Base-by-base conservation (phyloP, 2,797 vertebrate species). In the Denticeps clupeoides region DNA sequence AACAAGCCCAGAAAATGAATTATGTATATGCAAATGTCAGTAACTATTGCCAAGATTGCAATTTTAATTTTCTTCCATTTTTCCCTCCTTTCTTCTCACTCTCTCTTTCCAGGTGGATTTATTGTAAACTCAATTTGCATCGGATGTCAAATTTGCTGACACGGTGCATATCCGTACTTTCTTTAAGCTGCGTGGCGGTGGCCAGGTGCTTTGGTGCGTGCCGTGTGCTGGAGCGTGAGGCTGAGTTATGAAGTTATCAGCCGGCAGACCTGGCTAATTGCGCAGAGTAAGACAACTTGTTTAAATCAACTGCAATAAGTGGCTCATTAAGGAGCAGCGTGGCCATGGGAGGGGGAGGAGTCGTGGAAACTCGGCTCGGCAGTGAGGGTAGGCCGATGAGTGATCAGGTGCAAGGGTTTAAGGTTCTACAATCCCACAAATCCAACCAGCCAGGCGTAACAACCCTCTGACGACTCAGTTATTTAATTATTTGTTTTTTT, bases 101-200 rank as follows among this genome's bases (percentile, higher is more conserved):
- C 33, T 28, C 51, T 42, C 47, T 12, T 60, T 75, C 64, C 60
- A 63, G 45, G 58, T 47, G 69, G 59, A 82, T 75, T 77, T 82
- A 78, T 79, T 76, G 51, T 65, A 63, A 69, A 45, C 78, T 78
- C 56, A 79, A 69, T 80, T 81, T 79, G 35, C 61, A 79, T 80
- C 73, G 74, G 69, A 75, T 41, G 41, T 58, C 59, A 71, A 71
- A 73, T 82, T 69, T 77, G 74, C 85, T 80, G 74, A 83, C 68
- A 46, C 64, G 56, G 56, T 65, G 46, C 47, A 59, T 64, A 49
- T 23, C 24, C 51, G 53, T 65, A 63, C 51, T 49, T 7, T 22
- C 42, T 32, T 46, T 35, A 21, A 18, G 9, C 32, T 32, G 27
- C 45, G n/a, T 19, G 63, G 60, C 21, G n/a, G n/a, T n/a, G n/a